Conservation (phyloP, 2,113 vertebrate genomes). For the Acrocephalus kingi region DNA sequence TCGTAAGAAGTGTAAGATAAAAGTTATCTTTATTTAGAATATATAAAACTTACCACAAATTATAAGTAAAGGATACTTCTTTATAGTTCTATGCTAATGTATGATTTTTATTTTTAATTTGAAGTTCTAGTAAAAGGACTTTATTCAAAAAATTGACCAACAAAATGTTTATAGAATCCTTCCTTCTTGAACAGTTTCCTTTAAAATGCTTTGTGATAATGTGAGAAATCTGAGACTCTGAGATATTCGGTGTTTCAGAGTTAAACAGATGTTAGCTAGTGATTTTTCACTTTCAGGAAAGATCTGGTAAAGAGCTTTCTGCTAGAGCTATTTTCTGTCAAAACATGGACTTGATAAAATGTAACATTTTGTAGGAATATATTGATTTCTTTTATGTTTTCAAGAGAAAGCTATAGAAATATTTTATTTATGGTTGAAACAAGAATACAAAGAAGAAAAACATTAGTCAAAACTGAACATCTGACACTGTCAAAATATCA, state of each 20-base stretch:
- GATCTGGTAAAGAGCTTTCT: not conserved
- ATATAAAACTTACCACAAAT: not conserved
- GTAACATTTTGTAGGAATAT: not conserved
- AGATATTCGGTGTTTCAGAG: not conserved
- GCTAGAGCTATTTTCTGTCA: not conserved
- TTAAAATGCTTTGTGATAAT: not conserved
- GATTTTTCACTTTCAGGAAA: slow-evolving; percentile 13
- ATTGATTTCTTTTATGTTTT: not conserved
- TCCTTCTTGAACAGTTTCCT: not conserved
- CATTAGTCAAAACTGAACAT: not conserved
- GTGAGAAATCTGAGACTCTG: not conserved
- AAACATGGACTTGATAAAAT: not conserved
- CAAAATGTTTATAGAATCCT: not conserved
- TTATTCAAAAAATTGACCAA: not conserved
- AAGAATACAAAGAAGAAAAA: not conserved
- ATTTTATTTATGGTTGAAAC: not conserved
- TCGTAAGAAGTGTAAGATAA: not conserved
- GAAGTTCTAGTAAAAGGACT: not conserved
- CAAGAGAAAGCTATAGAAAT: not conserved
- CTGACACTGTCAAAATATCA: not conserved
- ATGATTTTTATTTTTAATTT: not conserved
- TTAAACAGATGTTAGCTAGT: not conserved
- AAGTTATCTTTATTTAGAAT: not conserved
- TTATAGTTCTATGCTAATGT: not conserved
- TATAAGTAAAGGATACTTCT: not conserved